Evolutionary conservation across 1,140 invertebrate species (phyloP).

Genomic region (Aphidius ervi): DNA sequence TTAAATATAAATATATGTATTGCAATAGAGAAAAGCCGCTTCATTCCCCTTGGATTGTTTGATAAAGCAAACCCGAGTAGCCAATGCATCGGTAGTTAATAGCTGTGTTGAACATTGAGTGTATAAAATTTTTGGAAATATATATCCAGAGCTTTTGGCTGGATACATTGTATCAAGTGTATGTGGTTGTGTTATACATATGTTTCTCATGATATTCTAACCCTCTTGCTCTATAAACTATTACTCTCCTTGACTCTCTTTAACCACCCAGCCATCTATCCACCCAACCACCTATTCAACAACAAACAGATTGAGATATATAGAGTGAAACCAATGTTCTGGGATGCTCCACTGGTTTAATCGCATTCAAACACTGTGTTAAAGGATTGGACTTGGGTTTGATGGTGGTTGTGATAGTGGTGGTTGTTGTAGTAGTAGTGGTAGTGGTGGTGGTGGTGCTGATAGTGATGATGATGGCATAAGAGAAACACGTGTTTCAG

Average conservation of each 20-base stretch:
- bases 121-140: too few species aligned
- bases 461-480: background rate
- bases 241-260: background rate
- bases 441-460: too few species aligned
- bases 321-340: background rate
- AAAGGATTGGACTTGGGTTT: background rate
- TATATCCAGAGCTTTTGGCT: too few species aligned
- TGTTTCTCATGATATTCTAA: too few species aligned
- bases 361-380: constrained; percentile 31
- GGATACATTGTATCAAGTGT: too few species aligned
- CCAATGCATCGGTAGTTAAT: background rate
- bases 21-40: background rate
- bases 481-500: constrained; percentile 35
- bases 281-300: background rate
- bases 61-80: background rate
- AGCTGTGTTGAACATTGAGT: too few species aligned
- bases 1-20: background rate
- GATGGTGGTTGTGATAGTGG: constrained; percentile 15
- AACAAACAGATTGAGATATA: too few species aligned
- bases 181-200: too few species aligned
- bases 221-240: too few species aligned
- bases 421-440: constrained; percentile 7
- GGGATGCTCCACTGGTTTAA: constrained; percentile 29
- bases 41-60: background rate
- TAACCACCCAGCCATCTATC: background rate